These are phyloP conservation scores for Oreohelix idahoensis DNA, from an alignment of 1,140 invertebrate genomes.

Conservation along the genomic window DNA sequence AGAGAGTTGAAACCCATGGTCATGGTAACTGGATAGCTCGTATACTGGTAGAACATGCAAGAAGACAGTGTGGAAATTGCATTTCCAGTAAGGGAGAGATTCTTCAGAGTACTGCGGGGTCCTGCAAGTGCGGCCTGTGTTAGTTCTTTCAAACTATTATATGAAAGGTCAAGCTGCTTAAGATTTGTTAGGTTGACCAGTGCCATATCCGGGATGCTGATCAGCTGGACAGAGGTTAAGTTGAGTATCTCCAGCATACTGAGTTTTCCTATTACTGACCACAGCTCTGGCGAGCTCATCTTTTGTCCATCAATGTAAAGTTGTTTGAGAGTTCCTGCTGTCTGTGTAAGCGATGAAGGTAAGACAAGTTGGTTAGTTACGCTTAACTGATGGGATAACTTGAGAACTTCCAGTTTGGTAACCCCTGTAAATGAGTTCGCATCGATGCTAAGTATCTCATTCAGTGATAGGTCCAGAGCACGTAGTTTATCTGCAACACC, in stretches of 20 bases:
- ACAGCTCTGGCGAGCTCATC: background rate
- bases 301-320: background rate
- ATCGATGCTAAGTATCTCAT: background rate
- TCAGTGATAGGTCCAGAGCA: background rate
- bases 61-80: background rate
- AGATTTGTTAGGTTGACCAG: background rate
- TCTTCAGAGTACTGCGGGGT: background rate
- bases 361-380: background rate
- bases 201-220: background rate
- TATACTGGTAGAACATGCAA: slow-evolving; percentile 10
- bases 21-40: slow-evolving; percentile 4
- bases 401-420: background rate
- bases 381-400: background rate
- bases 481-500: background rate
- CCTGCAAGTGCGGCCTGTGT: slow-evolving; percentile 3
- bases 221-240: background rate
- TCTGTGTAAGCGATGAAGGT: background rate
- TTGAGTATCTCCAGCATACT: background rate
- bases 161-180: background rate
- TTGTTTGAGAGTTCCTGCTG: background rate
- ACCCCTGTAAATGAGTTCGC: background rate
- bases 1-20: background rate
- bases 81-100: background rate
- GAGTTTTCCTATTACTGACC: background rate
- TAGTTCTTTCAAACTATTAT: background rate